These are phyloP conservation scores for Dromaius novaehollandiae DNA, from an alignment of 2,113 vertebrate genomes.

Conservation along the genomic window DNA sequence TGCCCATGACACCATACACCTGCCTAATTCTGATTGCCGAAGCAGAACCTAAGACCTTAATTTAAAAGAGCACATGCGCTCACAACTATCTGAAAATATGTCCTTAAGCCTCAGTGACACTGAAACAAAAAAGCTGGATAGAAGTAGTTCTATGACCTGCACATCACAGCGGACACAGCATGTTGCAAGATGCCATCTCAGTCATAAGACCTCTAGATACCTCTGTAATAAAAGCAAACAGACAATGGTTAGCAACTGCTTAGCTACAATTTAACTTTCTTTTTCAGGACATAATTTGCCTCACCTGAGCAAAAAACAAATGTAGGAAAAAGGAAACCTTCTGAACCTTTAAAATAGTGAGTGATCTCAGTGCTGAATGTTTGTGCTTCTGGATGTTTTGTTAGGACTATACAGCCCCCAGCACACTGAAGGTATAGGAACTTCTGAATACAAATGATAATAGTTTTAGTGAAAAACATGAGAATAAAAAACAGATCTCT, in stretches of 20 bases:
- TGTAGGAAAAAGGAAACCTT: not conserved
- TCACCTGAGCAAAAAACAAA: not conserved
- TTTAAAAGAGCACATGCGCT: not conserved
- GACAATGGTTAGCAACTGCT: not conserved
- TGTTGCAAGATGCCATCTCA: not conserved
- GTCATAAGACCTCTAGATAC: not conserved
- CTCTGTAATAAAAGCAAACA: not conserved
- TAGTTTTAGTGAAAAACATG: not conserved
- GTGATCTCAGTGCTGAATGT: not conserved
- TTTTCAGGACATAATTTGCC: not conserved
- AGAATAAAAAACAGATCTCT: not conserved
- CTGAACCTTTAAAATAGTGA: not conserved
- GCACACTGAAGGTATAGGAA: not conserved
- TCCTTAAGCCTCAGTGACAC: not conserved
- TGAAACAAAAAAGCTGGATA: not conserved
- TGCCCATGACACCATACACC: not conserved
- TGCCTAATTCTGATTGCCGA: not conserved
- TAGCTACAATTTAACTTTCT: not conserved
- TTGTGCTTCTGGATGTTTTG: not conserved
- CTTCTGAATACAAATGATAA: not conserved
- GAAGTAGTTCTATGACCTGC: not conserved
- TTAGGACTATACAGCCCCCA: not conserved
- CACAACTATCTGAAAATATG: not conserved
- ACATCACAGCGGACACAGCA: not conserved
- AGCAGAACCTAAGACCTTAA: not conserved